These are phyloP conservation scores for Thaumetopoea pityocampa DNA, from an alignment of 1,140 invertebrate genomes.

Conservation along the genomic window DNA sequence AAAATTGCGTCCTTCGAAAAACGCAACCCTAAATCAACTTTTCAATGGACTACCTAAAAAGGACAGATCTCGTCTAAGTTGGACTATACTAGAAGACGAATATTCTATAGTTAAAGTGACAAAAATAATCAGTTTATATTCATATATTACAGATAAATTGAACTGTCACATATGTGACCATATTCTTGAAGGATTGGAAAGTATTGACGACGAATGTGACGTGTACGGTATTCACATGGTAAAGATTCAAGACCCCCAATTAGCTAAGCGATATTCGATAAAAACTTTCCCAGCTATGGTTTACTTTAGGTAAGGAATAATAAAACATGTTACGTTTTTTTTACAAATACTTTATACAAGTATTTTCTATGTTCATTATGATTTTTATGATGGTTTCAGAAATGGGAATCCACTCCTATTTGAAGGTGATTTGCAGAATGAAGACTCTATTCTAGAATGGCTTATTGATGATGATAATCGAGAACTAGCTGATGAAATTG, in stretches of 20 bases:
- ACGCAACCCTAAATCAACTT: too few species aligned
- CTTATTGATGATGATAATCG: conserved; percentile 95
- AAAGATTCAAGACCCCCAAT: conserved; percentile 93
- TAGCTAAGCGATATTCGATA: conserved; percentile 95
- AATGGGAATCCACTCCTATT: conserved; percentile 96
- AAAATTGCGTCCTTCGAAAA: too few species aligned
- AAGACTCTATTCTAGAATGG: conserved; percentile 94
- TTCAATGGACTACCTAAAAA: too few species aligned
- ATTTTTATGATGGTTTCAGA: conserved; percentile 45
- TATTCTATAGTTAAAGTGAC: too few species aligned
- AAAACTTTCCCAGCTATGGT: conserved; percentile 96
- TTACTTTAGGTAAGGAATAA: conserved; percentile 82
- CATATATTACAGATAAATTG: conserved; percentile 85
- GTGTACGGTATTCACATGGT: conserved; percentile 96
- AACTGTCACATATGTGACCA: conserved; percentile 95
- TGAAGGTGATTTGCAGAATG: conserved; percentile 94
- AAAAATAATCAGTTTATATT: too few species aligned
- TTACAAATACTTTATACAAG: too few species aligned
- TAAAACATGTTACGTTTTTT: too few species aligned
- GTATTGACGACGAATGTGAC: conserved; percentile 95
- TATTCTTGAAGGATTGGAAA: conserved; percentile 91
- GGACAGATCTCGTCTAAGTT: too few species aligned
- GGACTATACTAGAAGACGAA: too few species aligned
- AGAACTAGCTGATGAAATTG: conserved; percentile 95
- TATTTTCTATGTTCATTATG: too few species aligned